Evolutionary conservation across 2,797 vertebrate genomes (phyloP).

Genomic region (Oryzias sinensis): DNA sequence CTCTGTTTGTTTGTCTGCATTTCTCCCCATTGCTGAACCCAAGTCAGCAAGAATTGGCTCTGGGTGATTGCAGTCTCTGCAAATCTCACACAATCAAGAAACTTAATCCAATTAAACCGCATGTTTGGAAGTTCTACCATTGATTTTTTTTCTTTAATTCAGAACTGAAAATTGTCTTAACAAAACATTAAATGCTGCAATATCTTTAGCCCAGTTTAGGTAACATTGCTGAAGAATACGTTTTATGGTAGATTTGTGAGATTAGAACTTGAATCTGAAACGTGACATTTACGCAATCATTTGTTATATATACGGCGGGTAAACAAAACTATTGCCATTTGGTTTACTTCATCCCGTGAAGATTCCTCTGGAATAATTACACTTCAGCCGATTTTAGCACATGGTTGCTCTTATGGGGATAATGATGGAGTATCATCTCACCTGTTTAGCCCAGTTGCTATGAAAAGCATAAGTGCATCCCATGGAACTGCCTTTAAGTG

Average conservation of each 20-base stretch:
- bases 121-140: conserved; percentile 24
- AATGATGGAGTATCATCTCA: conserved; percentile 37
- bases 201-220: conserved; percentile 4
- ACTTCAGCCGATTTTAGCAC: conserved; percentile 15
- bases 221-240: background rate
- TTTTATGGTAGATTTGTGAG: too few species aligned
- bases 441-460: conserved; percentile 35
- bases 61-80: conserved; percentile 29
- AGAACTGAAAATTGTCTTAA: conserved; percentile 13
- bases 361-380: conserved; percentile 9
- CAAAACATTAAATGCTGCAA: conserved; percentile 16
- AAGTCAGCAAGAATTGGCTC: conserved; percentile 39
- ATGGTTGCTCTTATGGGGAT: conserved; percentile 35
- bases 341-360: conserved; percentile 6
- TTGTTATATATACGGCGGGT: background rate
- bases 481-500: conserved; percentile 42
- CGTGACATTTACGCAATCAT: too few species aligned
- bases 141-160: conserved; percentile 15
- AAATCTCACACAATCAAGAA: conserved; percentile 16
- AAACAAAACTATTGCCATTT: conserved; percentile 19
- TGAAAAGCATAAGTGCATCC: conserved; percentile 47
- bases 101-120: conserved; percentile 11
- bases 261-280: too few species aligned
- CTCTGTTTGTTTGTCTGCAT: conserved; percentile 50
- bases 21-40: conserved; percentile 35